Percentiles rank a stretch among this genome's conserved stretches.
Evolutionary conservation across 2,113 vertebrate genomes (phyloP).

Genomic region (Melanerpes aurifrons): DNA sequence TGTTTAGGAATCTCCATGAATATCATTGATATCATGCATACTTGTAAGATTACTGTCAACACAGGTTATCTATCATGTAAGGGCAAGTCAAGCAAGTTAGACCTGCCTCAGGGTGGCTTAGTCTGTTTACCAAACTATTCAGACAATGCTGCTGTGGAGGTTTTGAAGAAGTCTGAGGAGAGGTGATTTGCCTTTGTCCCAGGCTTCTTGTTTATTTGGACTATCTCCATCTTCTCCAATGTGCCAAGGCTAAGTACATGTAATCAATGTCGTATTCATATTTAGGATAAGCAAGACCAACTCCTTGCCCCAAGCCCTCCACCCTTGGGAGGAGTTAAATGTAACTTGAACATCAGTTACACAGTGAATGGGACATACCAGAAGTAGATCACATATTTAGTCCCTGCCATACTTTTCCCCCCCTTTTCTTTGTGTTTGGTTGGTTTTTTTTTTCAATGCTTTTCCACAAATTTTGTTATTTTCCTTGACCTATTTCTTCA

Average conservation of each 20-base stretch:
- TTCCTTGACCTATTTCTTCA: background rate
- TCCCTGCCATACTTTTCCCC: background rate
- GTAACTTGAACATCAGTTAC: background rate
- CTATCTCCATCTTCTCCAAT: background rate
- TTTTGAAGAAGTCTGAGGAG: background rate
- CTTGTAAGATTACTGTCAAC: constrained; percentile 1
- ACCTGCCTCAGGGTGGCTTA: background rate
- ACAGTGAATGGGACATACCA: background rate
- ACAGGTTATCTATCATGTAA: background rate
- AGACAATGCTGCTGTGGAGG: background rate
- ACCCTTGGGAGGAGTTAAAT: background rate
- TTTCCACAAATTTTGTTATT: background rate
- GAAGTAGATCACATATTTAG: background rate
- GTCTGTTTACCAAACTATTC: background rate
- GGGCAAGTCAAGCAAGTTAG: constrained; percentile 10
- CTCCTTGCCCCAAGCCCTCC: fast-evolving
- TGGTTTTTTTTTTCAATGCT: background rate
- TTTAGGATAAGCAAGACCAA: background rate
- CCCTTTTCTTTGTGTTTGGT: too few species aligned
- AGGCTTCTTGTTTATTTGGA: background rate
- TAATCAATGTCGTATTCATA: background rate
- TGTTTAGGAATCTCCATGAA: constrained; percentile 17
- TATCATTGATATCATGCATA: background rate
- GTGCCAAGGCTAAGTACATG: background rate
- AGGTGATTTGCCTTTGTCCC: background rate